Conservation (phyloP, 2,113 vertebrate genomes). For the Paradisaea rubra region DNA sequence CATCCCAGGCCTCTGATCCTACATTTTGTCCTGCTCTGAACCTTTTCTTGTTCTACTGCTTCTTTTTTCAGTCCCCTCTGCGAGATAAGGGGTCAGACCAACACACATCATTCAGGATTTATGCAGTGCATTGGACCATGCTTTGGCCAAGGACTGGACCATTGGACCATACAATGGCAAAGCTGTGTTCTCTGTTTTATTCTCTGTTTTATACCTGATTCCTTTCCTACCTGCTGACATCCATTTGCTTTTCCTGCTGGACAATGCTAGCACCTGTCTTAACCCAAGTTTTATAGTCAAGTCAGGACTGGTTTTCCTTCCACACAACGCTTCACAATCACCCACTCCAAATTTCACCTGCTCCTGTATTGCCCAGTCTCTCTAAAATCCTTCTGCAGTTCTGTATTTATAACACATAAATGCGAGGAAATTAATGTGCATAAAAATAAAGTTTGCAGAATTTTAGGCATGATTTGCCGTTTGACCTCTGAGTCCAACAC, state of each 20-base stretch:
- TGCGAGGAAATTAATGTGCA: neutral
- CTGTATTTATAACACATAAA: neutral
- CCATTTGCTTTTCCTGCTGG: neutral
- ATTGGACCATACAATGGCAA: neutral
- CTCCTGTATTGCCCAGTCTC: neutral
- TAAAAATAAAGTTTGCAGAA: neutral
- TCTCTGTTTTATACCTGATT: neutral
- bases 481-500: neutral
- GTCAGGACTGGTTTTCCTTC: neutral
- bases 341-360: neutral
- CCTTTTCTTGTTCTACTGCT: neutral
- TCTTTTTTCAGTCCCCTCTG: neutral
- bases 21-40: neutral
- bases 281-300: neutral
- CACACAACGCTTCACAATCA: neutral
- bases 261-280: neutral
- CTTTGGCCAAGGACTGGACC: neutral
- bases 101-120: neutral
- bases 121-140: neutral
- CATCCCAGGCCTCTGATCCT: neutral
- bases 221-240: neutral
- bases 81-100: neutral
- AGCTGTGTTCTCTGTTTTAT: neutral
- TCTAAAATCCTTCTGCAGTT: neutral
- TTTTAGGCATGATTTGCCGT: neutral